Percentiles rank a stretch among this genome's conserved stretches.
phyloP scores from a whole-genome alignment of 2,888 invertebrate species.

The Nomada ruficornis region DNA sequence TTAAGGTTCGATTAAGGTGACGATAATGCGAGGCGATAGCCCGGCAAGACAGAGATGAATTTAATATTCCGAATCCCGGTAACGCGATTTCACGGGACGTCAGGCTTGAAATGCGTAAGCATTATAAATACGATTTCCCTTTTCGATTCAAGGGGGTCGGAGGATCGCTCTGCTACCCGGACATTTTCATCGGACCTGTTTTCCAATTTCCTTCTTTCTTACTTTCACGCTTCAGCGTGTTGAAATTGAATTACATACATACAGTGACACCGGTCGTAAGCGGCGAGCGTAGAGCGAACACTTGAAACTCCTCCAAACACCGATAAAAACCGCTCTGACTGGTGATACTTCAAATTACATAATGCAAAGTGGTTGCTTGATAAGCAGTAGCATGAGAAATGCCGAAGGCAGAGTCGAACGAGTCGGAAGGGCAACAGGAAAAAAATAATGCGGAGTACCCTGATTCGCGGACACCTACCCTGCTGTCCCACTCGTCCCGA shows the following conservation, averaged over 20 bases:
- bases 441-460: conserved; percentile 44
- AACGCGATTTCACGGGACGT: conserved; percentile 81
- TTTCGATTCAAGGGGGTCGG: conserved; percentile 45
- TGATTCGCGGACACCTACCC: conserved; percentile 54
- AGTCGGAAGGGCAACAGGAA: conserved; percentile 30
- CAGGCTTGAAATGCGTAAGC: conserved; percentile 75
- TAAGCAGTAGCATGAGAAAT: not conserved
- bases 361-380: conserved; percentile 23
- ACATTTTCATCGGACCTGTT: conserved; percentile 68
- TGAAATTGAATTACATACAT: conserved; percentile 47
- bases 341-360: conserved; percentile 41
- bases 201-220: conserved; percentile 64
- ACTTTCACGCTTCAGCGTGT: conserved; percentile 41
- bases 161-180: conserved; percentile 50
- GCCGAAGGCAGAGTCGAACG: conserved; percentile 15
- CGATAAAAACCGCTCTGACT: conserved; percentile 1
- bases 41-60: conserved; percentile 74
- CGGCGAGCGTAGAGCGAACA: not conserved
- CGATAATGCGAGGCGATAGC: conserved; percentile 64
- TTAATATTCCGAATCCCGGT: conserved; percentile 80
- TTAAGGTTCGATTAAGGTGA: conserved; percentile 67
- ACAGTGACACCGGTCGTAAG: conserved; percentile 5
- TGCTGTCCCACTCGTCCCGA: conserved; percentile 26
- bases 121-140: conserved; percentile 80
- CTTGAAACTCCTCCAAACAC: not conserved